Evolutionary conservation across 2,888 invertebrate species (phyloP).

Genomic region (Limnephilus lunatus): DNA sequence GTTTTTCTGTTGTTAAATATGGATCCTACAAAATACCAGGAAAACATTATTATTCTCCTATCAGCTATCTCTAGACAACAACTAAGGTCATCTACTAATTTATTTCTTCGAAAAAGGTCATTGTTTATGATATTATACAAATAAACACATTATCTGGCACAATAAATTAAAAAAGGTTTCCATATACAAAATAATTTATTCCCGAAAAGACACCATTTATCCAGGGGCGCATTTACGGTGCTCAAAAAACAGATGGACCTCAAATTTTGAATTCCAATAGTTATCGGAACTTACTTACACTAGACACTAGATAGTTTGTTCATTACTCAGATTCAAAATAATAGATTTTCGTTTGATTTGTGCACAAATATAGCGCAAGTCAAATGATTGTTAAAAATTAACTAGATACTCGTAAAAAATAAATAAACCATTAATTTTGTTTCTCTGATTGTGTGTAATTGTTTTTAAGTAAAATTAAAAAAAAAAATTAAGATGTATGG

Average conservation of each 20-base stretch:
- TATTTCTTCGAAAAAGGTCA: not conserved
- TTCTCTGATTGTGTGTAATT: no score
- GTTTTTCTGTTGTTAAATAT: not conserved
- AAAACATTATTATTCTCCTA: not conserved
- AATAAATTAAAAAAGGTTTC: not conserved
- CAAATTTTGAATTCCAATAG: not conserved
- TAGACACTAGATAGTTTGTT: no score
- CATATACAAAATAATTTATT: not conserved
- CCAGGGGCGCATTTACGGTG: not conserved
- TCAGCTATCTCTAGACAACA: not conserved
- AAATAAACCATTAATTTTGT: no score
- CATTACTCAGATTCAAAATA: no score
- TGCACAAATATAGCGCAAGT: no score
- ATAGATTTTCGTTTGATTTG: no score
- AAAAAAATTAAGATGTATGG: no score
- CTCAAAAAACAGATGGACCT: not conserved
- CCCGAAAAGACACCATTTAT: not conserved
- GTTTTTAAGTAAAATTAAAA: no score
- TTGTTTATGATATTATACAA: not conserved
- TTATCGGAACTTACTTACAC: no score
- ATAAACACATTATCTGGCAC: not conserved
- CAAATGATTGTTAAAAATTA: no score
- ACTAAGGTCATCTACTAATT: not conserved
- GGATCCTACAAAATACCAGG: not conserved
- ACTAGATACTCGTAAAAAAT: no score